Evolutionary conservation across 2,888 invertebrate species (phyloP).

Genomic region (Machimus atricapillus): DNA sequence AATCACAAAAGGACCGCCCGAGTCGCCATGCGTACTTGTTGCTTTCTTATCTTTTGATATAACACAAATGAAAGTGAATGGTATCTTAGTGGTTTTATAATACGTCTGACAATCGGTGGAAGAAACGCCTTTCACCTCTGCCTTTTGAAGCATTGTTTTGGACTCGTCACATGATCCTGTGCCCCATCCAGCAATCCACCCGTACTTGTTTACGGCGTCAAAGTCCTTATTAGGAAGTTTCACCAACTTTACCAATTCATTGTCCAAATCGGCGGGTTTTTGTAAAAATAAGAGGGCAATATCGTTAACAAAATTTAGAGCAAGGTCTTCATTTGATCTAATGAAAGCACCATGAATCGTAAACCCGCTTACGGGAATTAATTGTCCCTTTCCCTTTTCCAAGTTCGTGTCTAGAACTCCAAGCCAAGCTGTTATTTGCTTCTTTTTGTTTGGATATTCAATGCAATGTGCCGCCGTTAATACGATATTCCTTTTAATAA

Average conservation of each 20-base stretch:
- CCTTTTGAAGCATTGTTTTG: not conserved
- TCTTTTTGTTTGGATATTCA: not conserved
- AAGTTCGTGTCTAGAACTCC: not conserved
- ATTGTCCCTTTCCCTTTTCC: not conserved
- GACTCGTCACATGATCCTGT: not conserved
- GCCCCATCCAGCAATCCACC: not conserved
- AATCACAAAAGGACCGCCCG: constrained; percentile 8
- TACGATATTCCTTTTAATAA: not conserved
- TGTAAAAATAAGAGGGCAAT: not conserved
- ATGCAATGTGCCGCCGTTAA: constrained; percentile 8
- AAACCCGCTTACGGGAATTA: not conserved
- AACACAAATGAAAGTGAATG: not conserved
- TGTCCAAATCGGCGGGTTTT: not conserved
- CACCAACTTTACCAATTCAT: not conserved
- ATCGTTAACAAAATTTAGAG: not conserved
- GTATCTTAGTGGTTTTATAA: not conserved
- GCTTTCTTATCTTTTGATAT: not conserved
- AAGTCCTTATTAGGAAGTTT: not conserved
- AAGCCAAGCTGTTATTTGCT: not conserved
- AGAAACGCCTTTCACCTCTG: not conserved
- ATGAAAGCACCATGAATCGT: not conserved
- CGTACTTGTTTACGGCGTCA: not conserved
- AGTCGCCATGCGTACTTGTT: not conserved
- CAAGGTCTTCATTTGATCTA: too few species aligned
- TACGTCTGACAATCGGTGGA: not conserved